A percentile compares a stretch with the other conserved stretches of the same genome.
Conservation (phyloP, 2,888 invertebrate genomes). For the Lasiommata megera region DNA sequence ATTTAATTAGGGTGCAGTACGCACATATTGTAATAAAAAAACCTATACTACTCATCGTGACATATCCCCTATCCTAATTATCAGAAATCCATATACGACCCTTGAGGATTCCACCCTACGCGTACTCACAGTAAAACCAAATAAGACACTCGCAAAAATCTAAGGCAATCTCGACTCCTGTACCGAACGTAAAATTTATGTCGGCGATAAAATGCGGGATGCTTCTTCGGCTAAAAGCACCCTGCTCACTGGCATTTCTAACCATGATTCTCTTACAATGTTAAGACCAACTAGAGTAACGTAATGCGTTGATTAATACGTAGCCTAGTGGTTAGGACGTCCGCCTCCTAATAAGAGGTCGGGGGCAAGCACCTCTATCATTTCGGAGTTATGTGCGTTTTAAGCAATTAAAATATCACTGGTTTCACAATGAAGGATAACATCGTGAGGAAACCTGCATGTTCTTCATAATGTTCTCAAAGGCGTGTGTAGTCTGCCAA, state of each 20-base stretch:
- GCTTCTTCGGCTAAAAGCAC: conserved; percentile 63
- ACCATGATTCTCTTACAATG: conserved; percentile 29
- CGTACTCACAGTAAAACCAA: conserved; percentile 23
- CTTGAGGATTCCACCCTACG: conserved; percentile 11
- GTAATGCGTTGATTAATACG: not conserved
- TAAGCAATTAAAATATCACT: too few species aligned
- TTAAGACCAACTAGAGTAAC: not conserved
- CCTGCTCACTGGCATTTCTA: conserved; percentile 35
- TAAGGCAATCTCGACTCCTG: conserved; percentile 69
- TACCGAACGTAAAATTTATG: conserved; percentile 72
- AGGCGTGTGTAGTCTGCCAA: too few species aligned
- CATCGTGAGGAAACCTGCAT: too few species aligned
- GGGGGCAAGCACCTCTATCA: too few species aligned
- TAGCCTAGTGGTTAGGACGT: too few species aligned
- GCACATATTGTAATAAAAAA: not conserved
- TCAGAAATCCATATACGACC: conserved; percentile 14
- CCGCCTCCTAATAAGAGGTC: too few species aligned
- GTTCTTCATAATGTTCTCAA: too few species aligned
- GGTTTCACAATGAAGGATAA: too few species aligned
- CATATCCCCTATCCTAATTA: conserved; percentile 10
- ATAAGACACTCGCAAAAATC: conserved; percentile 62
- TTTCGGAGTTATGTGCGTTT: too few species aligned
- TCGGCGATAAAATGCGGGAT: conserved; percentile 75
- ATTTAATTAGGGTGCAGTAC: too few species aligned
- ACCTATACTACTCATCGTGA: not conserved